These are phyloP conservation scores for Drosophila anomelani DNA, from an alignment of 2,888 invertebrate species.

Conservation along the genomic window DNA sequence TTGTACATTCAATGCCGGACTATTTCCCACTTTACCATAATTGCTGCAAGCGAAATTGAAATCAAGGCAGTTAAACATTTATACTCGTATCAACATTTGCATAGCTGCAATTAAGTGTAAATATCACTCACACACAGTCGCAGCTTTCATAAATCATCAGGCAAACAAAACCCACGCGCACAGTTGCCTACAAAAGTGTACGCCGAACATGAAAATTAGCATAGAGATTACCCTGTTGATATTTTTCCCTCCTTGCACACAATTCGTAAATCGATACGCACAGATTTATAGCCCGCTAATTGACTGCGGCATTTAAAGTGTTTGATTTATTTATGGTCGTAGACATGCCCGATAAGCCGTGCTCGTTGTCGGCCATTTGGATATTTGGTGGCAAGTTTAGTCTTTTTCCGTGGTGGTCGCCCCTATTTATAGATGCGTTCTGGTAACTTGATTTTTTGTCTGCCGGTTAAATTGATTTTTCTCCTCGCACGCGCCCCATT, in stretches of 20 bases:
- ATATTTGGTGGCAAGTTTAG: slow-evolving; percentile 12
- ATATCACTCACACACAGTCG: slow-evolving; percentile 23
- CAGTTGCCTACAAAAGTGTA: slow-evolving; percentile 9
- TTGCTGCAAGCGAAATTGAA: slow-evolving; percentile 10
- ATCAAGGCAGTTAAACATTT: slow-evolving; percentile 8
- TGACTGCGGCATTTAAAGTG: slow-evolving; percentile 39
- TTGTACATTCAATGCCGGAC: background rate
- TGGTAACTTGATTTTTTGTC: slow-evolving; percentile 31
- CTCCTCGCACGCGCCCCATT: slow-evolving; percentile 7
- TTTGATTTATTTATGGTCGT: slow-evolving; percentile 32
- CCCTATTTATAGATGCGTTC: slow-evolving; percentile 34
- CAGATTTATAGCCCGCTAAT: slow-evolving; percentile 38
- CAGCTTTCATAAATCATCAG: slow-evolving; percentile 24
- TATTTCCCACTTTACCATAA: background rate
- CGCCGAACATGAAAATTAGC: slow-evolving; percentile 13
- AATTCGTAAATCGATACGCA: slow-evolving; percentile 36
- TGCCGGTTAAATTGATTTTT: slow-evolving; percentile 34
- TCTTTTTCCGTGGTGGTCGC: slow-evolving; percentile 9
- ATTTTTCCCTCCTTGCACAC: background rate
- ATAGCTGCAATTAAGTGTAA: slow-evolving; percentile 35
- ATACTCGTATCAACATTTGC: slow-evolving; percentile 5
- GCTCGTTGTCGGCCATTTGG: slow-evolving; percentile 7
- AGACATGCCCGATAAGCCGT: slow-evolving; percentile 17
- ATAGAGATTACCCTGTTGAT: slow-evolving; percentile 13
- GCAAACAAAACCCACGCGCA: slow-evolving; percentile 3